phyloP scores from a whole-genome alignment of 2,888 invertebrate species.

The Automeris io region DNA sequence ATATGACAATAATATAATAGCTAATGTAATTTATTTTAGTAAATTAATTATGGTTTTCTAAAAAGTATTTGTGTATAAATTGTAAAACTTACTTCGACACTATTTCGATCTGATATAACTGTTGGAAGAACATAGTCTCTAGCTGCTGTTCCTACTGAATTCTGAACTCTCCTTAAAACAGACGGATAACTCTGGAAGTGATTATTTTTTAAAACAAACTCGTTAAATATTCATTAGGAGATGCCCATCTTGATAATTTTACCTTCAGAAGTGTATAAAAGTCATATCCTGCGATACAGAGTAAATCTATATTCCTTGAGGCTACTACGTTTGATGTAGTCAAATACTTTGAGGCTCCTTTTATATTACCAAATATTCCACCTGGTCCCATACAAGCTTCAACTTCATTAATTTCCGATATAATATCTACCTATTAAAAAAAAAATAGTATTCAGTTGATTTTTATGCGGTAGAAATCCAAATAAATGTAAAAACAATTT shows the following conservation, averaged over 20 bases:
- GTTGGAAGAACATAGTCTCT: conserved; percentile 70
- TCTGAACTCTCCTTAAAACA: conserved; percentile 56
- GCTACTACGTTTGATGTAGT: conserved; percentile 65
- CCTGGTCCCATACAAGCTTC: conserved; percentile 71
- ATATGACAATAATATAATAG: no score
- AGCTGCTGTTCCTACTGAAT: conserved; percentile 47
- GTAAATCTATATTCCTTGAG: conserved; percentile 65
- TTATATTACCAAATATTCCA: conserved; percentile 70
- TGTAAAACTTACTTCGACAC: conserved; percentile 38
- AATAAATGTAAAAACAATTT: no score
- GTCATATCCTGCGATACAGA: conserved; percentile 60
- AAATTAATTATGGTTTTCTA: no score
- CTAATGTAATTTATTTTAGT: no score
- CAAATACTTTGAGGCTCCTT: conserved; percentile 50
- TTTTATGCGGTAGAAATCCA: no score
- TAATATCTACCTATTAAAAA: conserved; percentile 68
- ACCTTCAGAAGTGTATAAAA: conserved; percentile 68
- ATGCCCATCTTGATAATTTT: conserved; percentile 6
- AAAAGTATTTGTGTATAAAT: conserved; percentile 16
- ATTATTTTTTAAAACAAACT: no score
- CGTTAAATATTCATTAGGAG: neutral
- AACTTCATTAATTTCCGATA: conserved; percentile 58
- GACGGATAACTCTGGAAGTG: conserved; percentile 61
- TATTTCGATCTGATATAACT: conserved; percentile 37
- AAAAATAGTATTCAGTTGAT: no score